phyloP scores from a whole-genome alignment of 2,797 vertebrate species.

The Cephalopachus bancanus region DNA sequence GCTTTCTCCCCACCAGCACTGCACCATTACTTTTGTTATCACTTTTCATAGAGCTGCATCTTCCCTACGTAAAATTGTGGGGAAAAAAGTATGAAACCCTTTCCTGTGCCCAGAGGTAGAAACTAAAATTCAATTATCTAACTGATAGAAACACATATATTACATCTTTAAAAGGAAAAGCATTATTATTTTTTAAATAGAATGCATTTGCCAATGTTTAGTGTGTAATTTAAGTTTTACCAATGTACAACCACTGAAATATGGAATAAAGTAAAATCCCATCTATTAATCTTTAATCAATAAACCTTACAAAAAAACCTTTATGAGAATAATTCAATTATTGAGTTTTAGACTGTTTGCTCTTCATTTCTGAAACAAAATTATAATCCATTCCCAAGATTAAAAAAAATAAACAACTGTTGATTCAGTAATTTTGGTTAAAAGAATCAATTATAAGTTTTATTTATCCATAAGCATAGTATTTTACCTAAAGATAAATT shows the following conservation, averaged over 20 bases:
- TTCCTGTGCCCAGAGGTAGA: constrained; percentile 30
- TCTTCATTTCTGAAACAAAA: not conserved
- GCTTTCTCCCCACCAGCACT: constrained; percentile 24
- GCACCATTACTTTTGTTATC: constrained; percentile 67
- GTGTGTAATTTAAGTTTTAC: constrained; percentile 9
- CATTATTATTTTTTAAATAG: constrained; percentile 27
- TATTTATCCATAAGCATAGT: not conserved
- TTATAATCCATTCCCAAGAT: not conserved
- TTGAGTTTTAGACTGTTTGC: not conserved
- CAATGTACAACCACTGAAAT: not conserved
- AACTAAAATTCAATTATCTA: constrained; percentile 66
- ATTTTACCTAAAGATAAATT: not conserved
- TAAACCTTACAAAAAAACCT: constrained; percentile 1
- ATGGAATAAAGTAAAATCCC: not conserved
- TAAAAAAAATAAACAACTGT: not conserved
- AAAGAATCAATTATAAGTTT: not conserved
- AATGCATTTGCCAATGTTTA: constrained; percentile 23
- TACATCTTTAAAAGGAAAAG: constrained; percentile 39
- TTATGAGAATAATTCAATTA: constrained; percentile 14
- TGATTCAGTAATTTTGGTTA: constrained; percentile 10
- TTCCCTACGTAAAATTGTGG: constrained; percentile 1
- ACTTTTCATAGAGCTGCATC: constrained; percentile 48
- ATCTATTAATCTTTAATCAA: not conserved
- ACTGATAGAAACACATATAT: constrained; percentile 9
- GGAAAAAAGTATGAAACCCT: not conserved